Conservation (phyloP, 2,797 vertebrate species). For the Spinus olivaceus region DNA sequence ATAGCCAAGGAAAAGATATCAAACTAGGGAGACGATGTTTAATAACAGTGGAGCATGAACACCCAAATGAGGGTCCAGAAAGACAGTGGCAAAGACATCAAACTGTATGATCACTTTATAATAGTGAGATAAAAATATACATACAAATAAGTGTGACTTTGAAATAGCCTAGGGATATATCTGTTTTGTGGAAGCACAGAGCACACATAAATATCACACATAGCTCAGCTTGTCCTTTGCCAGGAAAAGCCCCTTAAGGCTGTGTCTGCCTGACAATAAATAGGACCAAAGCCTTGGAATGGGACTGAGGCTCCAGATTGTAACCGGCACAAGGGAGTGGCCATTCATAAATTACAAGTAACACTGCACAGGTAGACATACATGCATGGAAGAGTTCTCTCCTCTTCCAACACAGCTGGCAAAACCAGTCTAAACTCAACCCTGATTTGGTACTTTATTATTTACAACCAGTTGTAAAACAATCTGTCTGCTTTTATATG, state of each 20-base stretch:
- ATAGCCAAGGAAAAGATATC: not conserved
- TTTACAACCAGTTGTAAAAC: not conserved
- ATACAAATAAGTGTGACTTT: not conserved
- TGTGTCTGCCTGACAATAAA: not conserved
- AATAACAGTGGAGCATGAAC: not conserved
- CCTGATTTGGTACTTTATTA: not conserved
- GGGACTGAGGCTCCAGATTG: rapidly evolving
- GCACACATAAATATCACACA: rapidly evolving
- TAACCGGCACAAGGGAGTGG: not conserved
- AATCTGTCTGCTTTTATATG: not conserved
- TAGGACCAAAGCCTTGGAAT: not conserved
- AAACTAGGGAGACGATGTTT: not conserved
- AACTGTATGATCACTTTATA: not conserved
- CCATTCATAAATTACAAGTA: not conserved
- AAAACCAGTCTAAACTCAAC: not conserved
- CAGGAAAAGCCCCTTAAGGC: not conserved
- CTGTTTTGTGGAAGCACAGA: not conserved
- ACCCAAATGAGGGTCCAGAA: not conserved
- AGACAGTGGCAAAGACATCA: not conserved
- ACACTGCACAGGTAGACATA: not conserved
- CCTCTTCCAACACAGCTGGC: not conserved
- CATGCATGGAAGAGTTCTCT: not conserved
- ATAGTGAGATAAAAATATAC: not conserved
- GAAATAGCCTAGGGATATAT: not conserved
- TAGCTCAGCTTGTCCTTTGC: not conserved